Base-by-base conservation (phyloP, 2,797 vertebrate genomes). In the Glyptemys insculpta region DNA sequence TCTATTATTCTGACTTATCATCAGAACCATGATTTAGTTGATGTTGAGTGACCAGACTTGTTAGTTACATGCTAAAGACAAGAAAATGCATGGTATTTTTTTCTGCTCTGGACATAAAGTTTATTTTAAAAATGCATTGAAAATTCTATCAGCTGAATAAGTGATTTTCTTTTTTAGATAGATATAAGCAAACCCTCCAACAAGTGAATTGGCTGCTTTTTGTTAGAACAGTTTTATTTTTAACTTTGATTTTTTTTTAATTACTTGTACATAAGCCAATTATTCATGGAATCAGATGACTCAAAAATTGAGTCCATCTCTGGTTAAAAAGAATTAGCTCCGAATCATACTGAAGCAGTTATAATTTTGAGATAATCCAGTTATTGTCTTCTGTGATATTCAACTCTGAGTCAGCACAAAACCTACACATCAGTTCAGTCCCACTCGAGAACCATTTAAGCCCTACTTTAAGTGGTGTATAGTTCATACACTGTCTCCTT, bases 41-140 rank as follows among this genome's bases (percentile, higher is more conserved):
- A n/a, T 3, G 0, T 59, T 89, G 25, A 81, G 12, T 92, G 92
- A 87, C 93, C 81, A 86, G 37, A 31, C 52, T 91, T 90, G 83
- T 72, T 81, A 62, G 62, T 49, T 78, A 87, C 18, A 21, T 10
- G 9, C 59, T 34, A 41, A 81, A 87, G 79, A 74, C 78, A 31
- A 29, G 27, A 94, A 79, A 29, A 72, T 72, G n/a, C 37, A 23
- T 37, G 50, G 41, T 84, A 12, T 85, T 86, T 34, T n/a, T 41
- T 92, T 94, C 59, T 95, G 44, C 59, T 93, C 27, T 78, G 31
- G 81, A 50, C 19, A 12, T 34, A 57, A 89, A 86, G 19, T 14
- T 25, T 16, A 54, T 91, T 95, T 92, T 8, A 85, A 85, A 89
- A 86, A 57, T 88, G 62, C 44, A 29, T 85, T 76, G 59, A 87